These are phyloP conservation scores for Chaitophorus viminalis DNA, from an alignment of 2,888 invertebrate genomes.

Conservation along the genomic window DNA sequence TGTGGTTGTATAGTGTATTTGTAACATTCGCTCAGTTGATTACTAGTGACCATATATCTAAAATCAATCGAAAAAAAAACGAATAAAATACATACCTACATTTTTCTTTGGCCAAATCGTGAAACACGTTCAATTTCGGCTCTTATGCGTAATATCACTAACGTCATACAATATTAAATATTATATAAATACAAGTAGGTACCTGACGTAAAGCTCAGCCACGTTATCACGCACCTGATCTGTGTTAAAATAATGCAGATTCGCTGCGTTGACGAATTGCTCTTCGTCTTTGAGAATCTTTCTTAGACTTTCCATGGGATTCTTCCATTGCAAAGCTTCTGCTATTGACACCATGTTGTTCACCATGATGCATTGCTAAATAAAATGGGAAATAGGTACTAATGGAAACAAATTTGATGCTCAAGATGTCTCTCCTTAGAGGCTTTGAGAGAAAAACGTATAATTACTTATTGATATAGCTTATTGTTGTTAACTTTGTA, in stretches of 20 bases:
- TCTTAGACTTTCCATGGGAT: not conserved
- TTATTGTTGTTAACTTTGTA: too few relatives aligned
- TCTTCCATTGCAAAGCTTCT: not conserved
- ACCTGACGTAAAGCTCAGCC: not conserved
- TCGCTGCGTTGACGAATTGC: not conserved
- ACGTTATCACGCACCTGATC: not conserved
- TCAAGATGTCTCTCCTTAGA: too few relatives aligned
- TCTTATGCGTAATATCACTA: not conserved
- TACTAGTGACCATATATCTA: slow-evolving; percentile 71
- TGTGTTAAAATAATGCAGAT: not conserved
- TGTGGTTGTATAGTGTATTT: slow-evolving; percentile 75
- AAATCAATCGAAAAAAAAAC: not conserved
- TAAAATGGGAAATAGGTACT: too few relatives aligned
- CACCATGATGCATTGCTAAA: too few relatives aligned
- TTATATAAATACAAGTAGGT: too few relatives aligned
- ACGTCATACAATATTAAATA: too few relatives aligned
- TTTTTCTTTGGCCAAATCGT: not conserved
- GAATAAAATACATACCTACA: not conserved
- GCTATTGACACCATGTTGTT: too few relatives aligned
- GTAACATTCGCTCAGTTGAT: slow-evolving; percentile 73
- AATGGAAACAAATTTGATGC: too few relatives aligned
- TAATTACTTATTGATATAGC: too few relatives aligned
- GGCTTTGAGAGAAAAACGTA: too few relatives aligned
- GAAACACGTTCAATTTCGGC: not conserved
- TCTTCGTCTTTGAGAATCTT: not conserved